Base-by-base conservation (phyloP, 2,888 invertebrate genomes). In the Bugula neritina region DNA sequence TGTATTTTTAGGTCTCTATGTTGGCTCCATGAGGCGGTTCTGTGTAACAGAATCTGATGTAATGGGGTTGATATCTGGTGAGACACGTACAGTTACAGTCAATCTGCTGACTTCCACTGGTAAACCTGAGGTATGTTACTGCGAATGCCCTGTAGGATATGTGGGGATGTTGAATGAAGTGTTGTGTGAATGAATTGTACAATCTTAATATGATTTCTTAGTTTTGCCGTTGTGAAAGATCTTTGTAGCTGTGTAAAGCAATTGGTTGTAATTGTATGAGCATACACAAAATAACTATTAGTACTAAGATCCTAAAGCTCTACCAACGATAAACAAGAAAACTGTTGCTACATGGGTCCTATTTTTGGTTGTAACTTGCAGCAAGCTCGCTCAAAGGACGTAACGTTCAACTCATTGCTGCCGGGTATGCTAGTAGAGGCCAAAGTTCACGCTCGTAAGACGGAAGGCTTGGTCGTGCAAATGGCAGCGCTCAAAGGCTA, bases 61-160 rank as follows among this genome's bases (percentile, higher is more conserved):
- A 2, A 63, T 63, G 21, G 63, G 63, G 21, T 31, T 63, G 31
- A 34, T 34, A 31, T 63, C 63, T 27, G 63, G 63, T 31, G 63
- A 63, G 3, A 13, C 31, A 31, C 27, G 63, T 2, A 63, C 63
- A 63, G 27, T 63, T 31, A 63, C 5, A 29, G 63, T 63, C 5
- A n/a, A 27, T 17, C 29, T 63, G 31, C 63, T 31, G 63, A 29
- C 63, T 10, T 27, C 27, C 5, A 27, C 27, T 2, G 63, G 31
- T n/a, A 63, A 63, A n/a, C 13, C 2, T 25, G 63, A 63, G 63
- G 63, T 63, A n/a, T n/a, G n/a, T n/a, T n/a, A n/a, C n/a, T n/a
- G n/a, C n/a, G n/a, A n/a, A n/a, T n/a, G n/a, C n/a, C n/a, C n/a
- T n/a, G n/a, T n/a, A n/a, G n/a, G n/a, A n/a, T n/a, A n/a, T n/a